Conservation (phyloP, 1,140 invertebrate genomes). For the Rhagoletis pomonella region DNA sequence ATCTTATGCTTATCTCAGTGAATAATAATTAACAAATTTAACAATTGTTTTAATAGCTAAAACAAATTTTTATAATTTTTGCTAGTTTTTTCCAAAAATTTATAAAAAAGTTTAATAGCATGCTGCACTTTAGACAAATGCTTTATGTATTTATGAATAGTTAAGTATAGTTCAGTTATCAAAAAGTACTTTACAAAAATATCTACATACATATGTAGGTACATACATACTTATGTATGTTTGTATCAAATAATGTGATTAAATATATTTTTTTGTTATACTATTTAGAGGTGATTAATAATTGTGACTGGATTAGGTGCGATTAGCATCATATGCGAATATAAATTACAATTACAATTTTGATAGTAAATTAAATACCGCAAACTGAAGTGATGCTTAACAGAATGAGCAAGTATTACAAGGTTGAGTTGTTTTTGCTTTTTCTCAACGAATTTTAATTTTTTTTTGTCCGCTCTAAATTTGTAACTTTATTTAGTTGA, state of each 20-base stretch:
- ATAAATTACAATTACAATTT: not conserved
- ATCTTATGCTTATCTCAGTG: not conserved
- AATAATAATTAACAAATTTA: not conserved
- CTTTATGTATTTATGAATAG: not conserved
- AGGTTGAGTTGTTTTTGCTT: not conserved
- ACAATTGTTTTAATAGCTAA: not conserved
- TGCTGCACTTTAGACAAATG: too few relatives aligned
- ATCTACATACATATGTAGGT: not conserved
- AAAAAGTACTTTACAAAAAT: conserved; percentile 37
- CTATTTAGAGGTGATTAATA: not conserved
- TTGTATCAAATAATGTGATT: not conserved
- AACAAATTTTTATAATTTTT: not conserved
- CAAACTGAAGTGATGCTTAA: not conserved
- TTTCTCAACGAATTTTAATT: not conserved
- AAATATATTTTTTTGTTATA: not conserved
- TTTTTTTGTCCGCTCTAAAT: not conserved
- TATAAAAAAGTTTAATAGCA: not conserved
- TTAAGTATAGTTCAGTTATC: conserved; percentile 19
- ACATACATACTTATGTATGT: conserved; percentile 2
- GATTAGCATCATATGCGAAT: not conserved
- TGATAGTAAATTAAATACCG: not conserved
- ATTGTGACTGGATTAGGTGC: not conserved
- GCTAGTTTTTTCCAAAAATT: not conserved
- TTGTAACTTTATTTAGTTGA: too few relatives aligned
- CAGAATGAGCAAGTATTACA: not conserved